Conservation (phyloP, 2,113 vertebrate genomes). For the Siniperca knerii region DNA sequence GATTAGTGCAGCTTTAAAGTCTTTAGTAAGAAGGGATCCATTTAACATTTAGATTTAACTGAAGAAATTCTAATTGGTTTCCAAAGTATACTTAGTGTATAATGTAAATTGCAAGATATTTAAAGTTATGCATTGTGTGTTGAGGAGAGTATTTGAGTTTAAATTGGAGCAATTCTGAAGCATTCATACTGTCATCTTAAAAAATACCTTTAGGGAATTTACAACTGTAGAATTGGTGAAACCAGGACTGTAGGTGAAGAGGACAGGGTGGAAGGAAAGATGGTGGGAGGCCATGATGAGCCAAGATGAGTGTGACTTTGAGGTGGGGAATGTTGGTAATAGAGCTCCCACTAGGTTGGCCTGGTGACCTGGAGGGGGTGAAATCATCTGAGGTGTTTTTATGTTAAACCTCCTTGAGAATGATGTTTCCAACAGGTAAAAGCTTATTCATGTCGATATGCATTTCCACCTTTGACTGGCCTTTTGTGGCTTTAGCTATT, state of each 20-base stretch:
- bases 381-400: slow-evolving; percentile 36
- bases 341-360: slow-evolving; percentile 35
- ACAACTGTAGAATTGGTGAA: not conserved
- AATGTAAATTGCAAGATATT: not conserved
- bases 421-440: slow-evolving; percentile 11
- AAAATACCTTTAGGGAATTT: not conserved
- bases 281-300: slow-evolving; percentile 16
- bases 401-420: slow-evolving; percentile 23
- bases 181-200: not conserved
- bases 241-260: slow-evolving; percentile 11
- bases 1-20: not conserved
- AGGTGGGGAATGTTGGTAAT: slow-evolving; percentile 41
- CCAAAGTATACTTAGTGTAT: too few species aligned
- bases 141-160: not conserved
- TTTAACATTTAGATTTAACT: not conserved
- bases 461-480: slow-evolving; percentile 33
- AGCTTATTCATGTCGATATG: slow-evolving; percentile 25
- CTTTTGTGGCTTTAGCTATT: slow-evolving; percentile 41
- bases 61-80: not conserved
- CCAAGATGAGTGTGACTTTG: slow-evolving; percentile 45
- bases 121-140: not conserved
- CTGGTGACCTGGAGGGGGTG: slow-evolving; percentile 26
- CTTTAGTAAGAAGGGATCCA: not conserved
- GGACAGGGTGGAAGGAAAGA: not conserved
- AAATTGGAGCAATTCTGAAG: not conserved